Base-by-base conservation (phyloP, 2,797 vertebrate species). In the Discoglossus pictus region DNA sequence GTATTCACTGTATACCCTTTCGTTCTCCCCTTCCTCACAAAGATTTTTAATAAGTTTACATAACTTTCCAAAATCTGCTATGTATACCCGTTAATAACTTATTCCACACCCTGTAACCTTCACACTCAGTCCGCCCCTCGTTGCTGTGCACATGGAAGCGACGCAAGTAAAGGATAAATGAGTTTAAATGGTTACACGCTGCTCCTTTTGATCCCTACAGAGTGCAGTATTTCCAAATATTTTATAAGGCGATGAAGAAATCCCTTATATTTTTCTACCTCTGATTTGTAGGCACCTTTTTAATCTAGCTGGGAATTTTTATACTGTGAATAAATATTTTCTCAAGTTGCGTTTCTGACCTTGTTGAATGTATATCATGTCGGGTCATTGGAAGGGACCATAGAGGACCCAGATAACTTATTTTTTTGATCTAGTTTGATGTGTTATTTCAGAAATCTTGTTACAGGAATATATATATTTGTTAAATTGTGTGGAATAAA, bases 241-340 rank as follows among this genome's bases (percentile, higher is more conserved):
- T 31, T 8, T 61, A 24, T 2, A 48, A 10, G 2, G 35, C 20
- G 18, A 27, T 31, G n/a, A n/a, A 21, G 16, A 12, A 44, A 7
- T 13, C 59, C 36, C 34, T 24, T 21, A 31, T n/a, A n/a, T n/a
- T n/a, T n/a, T 42, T 51, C 68, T 70, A 71, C 68, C 68, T 71
- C 66, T 42, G 16, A 16, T 51, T 64, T 12, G 47, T 55, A 48
- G 11, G 60, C 60, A 58, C 68, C 51, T 63, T 62, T 62, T n/a
- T 70, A 36, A 48, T 20, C 5, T 21, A 16, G 11, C 21, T 11
- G 47, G 7, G 25, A 25, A 38, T 3, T 70, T 70, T 64, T 64
- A 58, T 62, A 71, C 67, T 70, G 60, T 71, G 68, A 70, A 70
- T 34, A 12, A 2, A n/a, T n/a, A n/a, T 21, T 47, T 48, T 59